Evolutionary conservation across 1,140 invertebrate genomes (phyloP).

Genomic region (Oreohelix idahoensis): DNA sequence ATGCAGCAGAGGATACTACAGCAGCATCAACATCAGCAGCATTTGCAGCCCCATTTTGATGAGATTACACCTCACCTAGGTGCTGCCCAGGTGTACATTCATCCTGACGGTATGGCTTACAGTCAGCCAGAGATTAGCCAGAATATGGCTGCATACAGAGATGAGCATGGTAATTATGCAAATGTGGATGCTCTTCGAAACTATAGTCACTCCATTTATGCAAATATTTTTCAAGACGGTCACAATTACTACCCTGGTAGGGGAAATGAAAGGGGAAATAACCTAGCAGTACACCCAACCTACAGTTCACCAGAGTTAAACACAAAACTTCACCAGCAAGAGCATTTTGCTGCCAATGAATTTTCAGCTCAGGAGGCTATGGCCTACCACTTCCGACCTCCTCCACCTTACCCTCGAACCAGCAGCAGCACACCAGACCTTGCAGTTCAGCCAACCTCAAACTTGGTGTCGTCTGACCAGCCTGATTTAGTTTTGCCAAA

Average conservation of each 20-base stretch:
- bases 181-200: slow-evolving; percentile 55
- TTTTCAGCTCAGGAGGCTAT: slow-evolving; percentile 41
- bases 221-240: slow-evolving; percentile 57
- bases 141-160: slow-evolving; percentile 35
- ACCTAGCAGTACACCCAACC: slow-evolving; percentile 68
- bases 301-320: slow-evolving; percentile 75
- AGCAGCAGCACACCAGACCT: slow-evolving; percentile 87
- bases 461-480: slow-evolving; percentile 71
- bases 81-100: slow-evolving; percentile 56
- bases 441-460: slow-evolving; percentile 73
- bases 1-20: slow-evolving; percentile 77
- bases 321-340: slow-evolving; percentile 53
- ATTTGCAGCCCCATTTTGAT: slow-evolving; percentile 48
- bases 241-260: slow-evolving; percentile 52
- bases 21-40: slow-evolving; percentile 43
- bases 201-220: slow-evolving; percentile 61
- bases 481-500: slow-evolving; percentile 79
- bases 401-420: slow-evolving; percentile 83
- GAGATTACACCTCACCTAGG: slow-evolving; percentile 56
- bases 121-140: slow-evolving; percentile 65
- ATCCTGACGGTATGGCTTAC: slow-evolving; percentile 57
- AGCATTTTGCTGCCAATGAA: not conserved
- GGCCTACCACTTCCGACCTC: slow-evolving; percentile 84
- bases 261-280: slow-evolving; percentile 54
- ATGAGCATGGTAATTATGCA: slow-evolving; percentile 53